Evolutionary conservation across 2,113 vertebrate species (phyloP).

Genomic region (Psephotus haematonotus): DNA sequence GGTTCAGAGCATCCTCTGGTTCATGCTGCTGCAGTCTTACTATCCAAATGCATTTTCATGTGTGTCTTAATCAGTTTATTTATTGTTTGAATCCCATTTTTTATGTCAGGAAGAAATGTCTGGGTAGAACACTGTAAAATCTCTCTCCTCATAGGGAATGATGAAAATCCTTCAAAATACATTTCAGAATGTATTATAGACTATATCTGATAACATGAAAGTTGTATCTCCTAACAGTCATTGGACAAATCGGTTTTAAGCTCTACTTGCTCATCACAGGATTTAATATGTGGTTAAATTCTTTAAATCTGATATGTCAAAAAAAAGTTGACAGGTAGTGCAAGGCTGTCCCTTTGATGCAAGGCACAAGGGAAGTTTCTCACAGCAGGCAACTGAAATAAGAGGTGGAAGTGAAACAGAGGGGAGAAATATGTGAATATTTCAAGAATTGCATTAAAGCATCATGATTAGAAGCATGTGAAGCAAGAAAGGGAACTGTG

Average conservation of each 20-base stretch:
- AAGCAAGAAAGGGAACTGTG: not conserved
- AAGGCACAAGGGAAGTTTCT: not conserved
- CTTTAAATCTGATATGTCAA: not conserved
- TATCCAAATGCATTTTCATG: not conserved
- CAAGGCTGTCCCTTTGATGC: not conserved
- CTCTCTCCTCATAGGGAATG: not conserved
- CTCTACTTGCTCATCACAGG: not conserved
- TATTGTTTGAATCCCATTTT: constrained; percentile 10
- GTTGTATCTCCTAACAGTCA: not conserved
- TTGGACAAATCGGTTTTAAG: not conserved
- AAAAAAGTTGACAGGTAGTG: not conserved
- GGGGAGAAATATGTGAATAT: not conserved
- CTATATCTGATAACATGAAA: not conserved
- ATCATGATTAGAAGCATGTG: not conserved
- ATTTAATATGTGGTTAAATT: not conserved
- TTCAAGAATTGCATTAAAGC: not conserved
- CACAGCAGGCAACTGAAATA: not conserved
- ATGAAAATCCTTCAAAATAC: constrained; percentile 21
- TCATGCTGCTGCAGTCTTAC: constrained; percentile 1
- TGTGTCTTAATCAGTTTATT: constrained; percentile 25
- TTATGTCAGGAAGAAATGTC: not conserved
- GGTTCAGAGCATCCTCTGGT: not conserved
- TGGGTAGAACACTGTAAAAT: not conserved
- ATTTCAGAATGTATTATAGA: constrained; percentile 9
- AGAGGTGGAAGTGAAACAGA: not conserved